phyloP scores from a whole-genome alignment of 2,888 invertebrate species.

The Philereme transversata region DNA sequence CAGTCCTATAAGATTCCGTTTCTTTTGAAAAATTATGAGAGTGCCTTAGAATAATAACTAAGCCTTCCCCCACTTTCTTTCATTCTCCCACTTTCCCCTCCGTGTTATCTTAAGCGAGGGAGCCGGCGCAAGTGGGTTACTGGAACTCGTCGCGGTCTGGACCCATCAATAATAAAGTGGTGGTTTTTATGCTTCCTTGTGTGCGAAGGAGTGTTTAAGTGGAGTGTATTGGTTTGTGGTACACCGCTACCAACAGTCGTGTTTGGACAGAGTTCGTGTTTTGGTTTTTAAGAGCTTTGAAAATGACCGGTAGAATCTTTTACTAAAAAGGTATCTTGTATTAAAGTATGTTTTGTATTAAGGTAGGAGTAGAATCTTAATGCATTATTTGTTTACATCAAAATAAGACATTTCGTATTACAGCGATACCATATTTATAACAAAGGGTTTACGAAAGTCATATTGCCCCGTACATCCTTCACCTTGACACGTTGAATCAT shows the following conservation, averaged over 20 bases:
- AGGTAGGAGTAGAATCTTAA: no score
- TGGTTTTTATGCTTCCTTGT: slow-evolving; percentile 29
- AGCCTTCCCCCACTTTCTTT: slow-evolving; percentile 15
- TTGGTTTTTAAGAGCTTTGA: neutral
- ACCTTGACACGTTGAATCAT: slow-evolving; percentile 61
- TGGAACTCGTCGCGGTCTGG: slow-evolving; percentile 40
- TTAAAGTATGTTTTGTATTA: no score
- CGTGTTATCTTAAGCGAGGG: slow-evolving; percentile 40
- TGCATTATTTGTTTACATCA: no score
- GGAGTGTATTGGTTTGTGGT: slow-evolving; percentile 25
- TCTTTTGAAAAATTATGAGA: no score
- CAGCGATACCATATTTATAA: slow-evolving; percentile 17
- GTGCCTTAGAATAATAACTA: no score
- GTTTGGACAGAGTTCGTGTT: slow-evolving; percentile 8
- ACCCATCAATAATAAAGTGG: slow-evolving; percentile 57
- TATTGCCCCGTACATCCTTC: slow-evolving; percentile 45
- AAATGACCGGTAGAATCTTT: neutral
- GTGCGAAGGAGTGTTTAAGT: slow-evolving; percentile 23
- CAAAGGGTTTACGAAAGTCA: slow-evolving; percentile 59
- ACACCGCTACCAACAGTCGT: neutral
- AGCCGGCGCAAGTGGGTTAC: slow-evolving; percentile 52
- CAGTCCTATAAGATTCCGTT: no score
- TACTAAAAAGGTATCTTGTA: no score
- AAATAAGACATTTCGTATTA: neutral
- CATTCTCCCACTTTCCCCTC: slow-evolving; percentile 36